Evolutionary conservation across 1,140 invertebrate genomes (phyloP), one percentile per base, ranked within the genome.

Genomic region (Marisa cornuarietis): DNA sequence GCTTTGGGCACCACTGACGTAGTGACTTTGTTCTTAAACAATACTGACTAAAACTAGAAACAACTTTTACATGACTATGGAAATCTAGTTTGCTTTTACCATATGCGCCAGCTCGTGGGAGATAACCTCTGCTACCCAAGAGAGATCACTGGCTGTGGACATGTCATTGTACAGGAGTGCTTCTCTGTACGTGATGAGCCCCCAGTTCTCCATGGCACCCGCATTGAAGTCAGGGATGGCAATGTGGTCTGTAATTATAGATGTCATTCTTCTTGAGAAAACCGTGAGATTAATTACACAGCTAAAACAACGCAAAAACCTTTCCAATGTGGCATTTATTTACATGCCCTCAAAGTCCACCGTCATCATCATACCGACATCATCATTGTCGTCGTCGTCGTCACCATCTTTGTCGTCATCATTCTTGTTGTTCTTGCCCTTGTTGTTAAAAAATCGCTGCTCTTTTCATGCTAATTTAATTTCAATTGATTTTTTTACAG

Each of bases 151-250:
- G 2, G 94, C 93, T 5, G 90, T 87, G 0, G 96, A 96, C 71
- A 94, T 80, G 24, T 83, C 76, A 86, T 96, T 94, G 85, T 94
- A 95, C 31, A 96, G 92, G 84, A 97, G 93, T 71, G 94, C 94
- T 92, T 98, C 96, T 79, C 96, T 93, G 83, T 94, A 96, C 2
- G 94, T 95, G 5, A 96, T 94, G 0, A 98, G 89, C 7, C 97
- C 97, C 97, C 97, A 98, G 91, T 98, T 96, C 90, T 98, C 97
- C 94, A 98, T 99, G 1, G 97, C 97, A 10, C 96, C 97, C 6
- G 96, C 96, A 0, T 95, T 94, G 92, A 98, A 98, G 91, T 98
- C 97, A 13, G 97, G 97, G 83, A 98, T 96, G n/a, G 95, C 96
- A 80, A 96, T 95, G 93, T 98, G 94, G 92, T 98, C 96, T 85